Base-by-base conservation (phyloP, 2,113 vertebrate species). In the Stictonetta naevosa region DNA sequence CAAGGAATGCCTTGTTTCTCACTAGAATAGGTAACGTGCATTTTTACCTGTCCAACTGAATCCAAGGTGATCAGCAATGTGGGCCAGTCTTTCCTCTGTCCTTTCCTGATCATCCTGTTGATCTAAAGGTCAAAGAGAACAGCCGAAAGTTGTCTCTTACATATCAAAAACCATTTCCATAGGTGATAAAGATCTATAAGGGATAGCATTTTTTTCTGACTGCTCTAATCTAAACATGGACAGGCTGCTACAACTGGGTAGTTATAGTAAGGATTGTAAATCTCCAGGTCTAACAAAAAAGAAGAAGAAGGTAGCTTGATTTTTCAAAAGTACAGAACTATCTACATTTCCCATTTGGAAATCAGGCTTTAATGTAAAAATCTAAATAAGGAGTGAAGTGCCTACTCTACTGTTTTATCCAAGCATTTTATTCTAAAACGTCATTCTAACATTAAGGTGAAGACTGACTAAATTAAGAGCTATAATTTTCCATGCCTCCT, bases 1-100 rank as follows among this genome's bases (percentile, higher is more conserved):
- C 38, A 38, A 38, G 38, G 38, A 38, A 74, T 15, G 52, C 8
- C 36, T 73, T 40, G 48, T 60, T 68, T 55, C 42, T n/a, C 14
- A 83, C 59, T 13, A 18, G 80, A 52, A 18, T 9, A 46, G 28
- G 26, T 4, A 6, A 21, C 1, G 0, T 28, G 74, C 16, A 11
- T 78, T 83, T 83, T 97, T 98, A 99, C 99, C 99, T 95, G 99
- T 99, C 99, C 99, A 99, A 96, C 99, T 99, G 98, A 99, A 99
- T 97, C 99, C 99, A 89, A 99, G 98, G 75, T 99, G 99, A 97
- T 99, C 99, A 7, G 99, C 99, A 86, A 99, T 99, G 95, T 99
- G 97, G 91, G 99, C 98, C 96, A 99, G 98, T 74, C 98, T 98
- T 92, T 99, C 98, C 88, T 99, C 98, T 60, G 98, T 99, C 96